A percentile compares a stretch with the other conserved stretches of the same genome.
Conservation (phyloP, 1,140 invertebrate species). For the Zaprionus tsacasi region DNA sequence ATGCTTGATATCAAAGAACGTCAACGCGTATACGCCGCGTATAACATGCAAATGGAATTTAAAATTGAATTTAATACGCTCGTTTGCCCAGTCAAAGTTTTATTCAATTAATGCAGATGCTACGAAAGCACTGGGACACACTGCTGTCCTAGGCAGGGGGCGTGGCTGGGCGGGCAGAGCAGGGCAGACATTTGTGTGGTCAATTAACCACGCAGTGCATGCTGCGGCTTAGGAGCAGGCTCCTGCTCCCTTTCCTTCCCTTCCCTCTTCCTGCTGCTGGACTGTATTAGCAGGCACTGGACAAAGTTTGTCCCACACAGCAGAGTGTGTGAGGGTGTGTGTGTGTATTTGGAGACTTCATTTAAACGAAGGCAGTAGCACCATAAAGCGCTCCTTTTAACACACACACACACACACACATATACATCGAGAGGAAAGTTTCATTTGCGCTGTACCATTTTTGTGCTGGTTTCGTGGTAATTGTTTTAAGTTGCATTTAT, state of each 20-base stretch:
- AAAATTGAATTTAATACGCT: conserved; percentile 44
- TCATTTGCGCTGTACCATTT: conserved; percentile 49
- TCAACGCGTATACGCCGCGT: neutral
- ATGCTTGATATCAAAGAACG: conserved; percentile 19
- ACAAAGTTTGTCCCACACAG: conserved; percentile 37
- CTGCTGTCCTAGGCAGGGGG: neutral
- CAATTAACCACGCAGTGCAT: conserved; percentile 66
- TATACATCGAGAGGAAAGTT: conserved; percentile 14
- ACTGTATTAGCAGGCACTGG: conserved; percentile 6
- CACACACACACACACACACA: conserved; percentile 3
- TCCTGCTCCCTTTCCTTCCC: neutral
- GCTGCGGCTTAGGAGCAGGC: conserved; percentile 18
- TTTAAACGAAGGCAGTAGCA: conserved; percentile 53
- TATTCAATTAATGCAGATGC: conserved; percentile 68
- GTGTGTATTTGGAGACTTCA: conserved; percentile 63
- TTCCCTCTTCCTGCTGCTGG: neutral
- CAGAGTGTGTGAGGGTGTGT: neutral
- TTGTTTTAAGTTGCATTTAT: conserved; percentile 78
- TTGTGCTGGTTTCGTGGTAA: conserved; percentile 57
- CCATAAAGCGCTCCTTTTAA: conserved; percentile 55
- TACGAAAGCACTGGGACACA: neutral
- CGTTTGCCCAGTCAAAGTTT: conserved; percentile 25
- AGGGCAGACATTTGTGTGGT: conserved; percentile 51
- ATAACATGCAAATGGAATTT: conserved; percentile 56
- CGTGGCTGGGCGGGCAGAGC: neutral